These are phyloP conservation scores for Drosophila anceps DNA, from an alignment of 2,888 invertebrate genomes.

Conservation along the genomic window DNA sequence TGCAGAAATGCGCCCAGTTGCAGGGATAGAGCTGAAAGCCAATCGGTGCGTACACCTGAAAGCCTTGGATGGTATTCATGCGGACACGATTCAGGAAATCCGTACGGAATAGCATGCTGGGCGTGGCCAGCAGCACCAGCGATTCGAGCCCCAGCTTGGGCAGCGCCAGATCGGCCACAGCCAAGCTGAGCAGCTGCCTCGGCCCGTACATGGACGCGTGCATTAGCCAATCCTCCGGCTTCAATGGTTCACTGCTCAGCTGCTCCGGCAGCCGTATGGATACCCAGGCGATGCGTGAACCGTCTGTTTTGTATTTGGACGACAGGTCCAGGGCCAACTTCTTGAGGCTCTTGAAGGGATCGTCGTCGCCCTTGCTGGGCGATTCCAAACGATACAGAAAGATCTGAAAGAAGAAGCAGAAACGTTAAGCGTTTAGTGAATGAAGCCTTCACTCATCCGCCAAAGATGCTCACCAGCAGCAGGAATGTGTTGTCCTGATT, in stretches of 20 bases:
- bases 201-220: conserved; percentile 84
- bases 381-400: conserved; percentile 89
- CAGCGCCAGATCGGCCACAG: conserved; percentile 89
- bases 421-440: background rate
- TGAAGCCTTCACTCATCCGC: background rate
- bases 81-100: conserved; percentile 97
- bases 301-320: conserved; percentile 89
- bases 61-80: conserved; percentile 96
- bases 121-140: conserved; percentile 89
- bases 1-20: conserved; percentile 87
- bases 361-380: conserved; percentile 88
- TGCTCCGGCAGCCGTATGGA: conserved; percentile 88
- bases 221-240: conserved; percentile 76
- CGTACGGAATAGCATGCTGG: conserved; percentile 89
- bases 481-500: conserved; percentile 92
- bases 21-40: conserved; percentile 94
- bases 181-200: conserved; percentile 85
- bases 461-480: conserved; percentile 87
- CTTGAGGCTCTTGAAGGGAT: conserved; percentile 88
- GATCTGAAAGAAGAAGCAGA: conserved; percentile 85
- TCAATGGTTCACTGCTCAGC: conserved; percentile 69
- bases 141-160: conserved; percentile 91
- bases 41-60: conserved; percentile 96
- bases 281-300: conserved; percentile 89
- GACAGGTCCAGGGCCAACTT: conserved; percentile 88